These are phyloP conservation scores for Drosophila parvula DNA, from an alignment of 1,140 invertebrate species.

Conservation along the genomic window DNA sequence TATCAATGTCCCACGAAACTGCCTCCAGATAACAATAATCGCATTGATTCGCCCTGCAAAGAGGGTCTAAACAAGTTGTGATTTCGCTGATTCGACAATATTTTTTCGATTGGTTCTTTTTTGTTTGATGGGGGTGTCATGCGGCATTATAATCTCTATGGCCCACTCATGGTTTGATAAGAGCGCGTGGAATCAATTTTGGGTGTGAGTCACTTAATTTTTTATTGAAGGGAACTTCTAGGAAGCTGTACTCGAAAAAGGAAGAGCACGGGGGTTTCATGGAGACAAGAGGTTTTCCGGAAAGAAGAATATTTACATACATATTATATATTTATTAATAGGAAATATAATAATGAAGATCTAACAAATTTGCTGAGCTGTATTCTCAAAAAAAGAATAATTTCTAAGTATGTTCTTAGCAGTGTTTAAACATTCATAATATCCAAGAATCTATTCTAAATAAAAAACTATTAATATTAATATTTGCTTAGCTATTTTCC, in stretches of 20 bases:
- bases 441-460: too few relatives aligned
- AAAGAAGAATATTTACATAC: neutral
- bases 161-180: conserved; percentile 45
- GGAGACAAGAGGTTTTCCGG: neutral
- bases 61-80: conserved; percentile 29
- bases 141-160: conserved; percentile 34
- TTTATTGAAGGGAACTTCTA: conserved; percentile 24
- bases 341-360: neutral
- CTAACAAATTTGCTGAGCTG: neutral
- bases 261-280: neutral
- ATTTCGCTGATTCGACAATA: conserved; percentile 47
- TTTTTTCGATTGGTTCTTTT: conserved; percentile 31
- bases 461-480: too few relatives aligned
- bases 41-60: conserved; percentile 22
- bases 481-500: too few relatives aligned
- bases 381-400: too few relatives aligned
- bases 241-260: conserved; percentile 18
- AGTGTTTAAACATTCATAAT: too few relatives aligned
- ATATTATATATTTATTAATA: neutral
- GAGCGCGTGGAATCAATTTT: conserved; percentile 26
- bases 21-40: conserved; percentile 19
- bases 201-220: conserved; percentile 24
- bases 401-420: too few relatives aligned
- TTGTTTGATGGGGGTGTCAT: conserved; percentile 44
- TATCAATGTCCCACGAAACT: conserved; percentile 10